Base-by-base conservation (phyloP, 2,113 vertebrate species). In the Seriola dumerili region DNA sequence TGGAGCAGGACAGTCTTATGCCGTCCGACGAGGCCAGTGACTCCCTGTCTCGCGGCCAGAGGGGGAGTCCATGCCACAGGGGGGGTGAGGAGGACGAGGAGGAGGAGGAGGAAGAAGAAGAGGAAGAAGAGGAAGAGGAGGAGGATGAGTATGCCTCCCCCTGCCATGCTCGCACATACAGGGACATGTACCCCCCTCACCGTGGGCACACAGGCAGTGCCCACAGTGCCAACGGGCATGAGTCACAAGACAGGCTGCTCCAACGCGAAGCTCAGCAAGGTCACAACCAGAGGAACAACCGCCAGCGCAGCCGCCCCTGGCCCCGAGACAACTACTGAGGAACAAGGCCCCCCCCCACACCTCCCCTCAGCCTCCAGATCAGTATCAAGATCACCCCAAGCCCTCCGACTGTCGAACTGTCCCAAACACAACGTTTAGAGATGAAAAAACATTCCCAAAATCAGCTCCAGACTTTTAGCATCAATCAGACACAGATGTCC, bases 1-100 rank as follows among this genome's bases (percentile, higher is more conserved):
- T 97, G 73, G 98, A 99, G 94, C 96, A 96, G 78, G 98, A 98
- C 96, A 98, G 97, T 94, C 91, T 98, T 79, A 98, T 99, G 97
- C 97, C 96, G 0, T 97, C 97, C 0, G 97, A 99, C 0, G 98
- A 99, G 80, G 96, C 96, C 25, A 97, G 97, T n/a, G 97, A 99
- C 89, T 96, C 95, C 54, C 96, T 97, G 38, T 95, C 95, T 54
- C 94, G 84, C 4, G 86, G 92, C 61, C 86, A 64, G 80, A 91
- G 89, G 73, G 93, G 90, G 23, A 93, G 93, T 85, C 94, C 92
- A 42, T 95, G 93, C 82, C 96, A 94, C 0, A 76, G 94, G 91
- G 55, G 73, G 91, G 13, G 95, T 72, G 62, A 89, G 52, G 88
- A 89, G 76, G 89, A 91, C 0, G 91, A 88, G 4, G 93, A 92